Percentiles rank a stretch among this genome's conserved stretches.
These are phyloP conservation scores for Syngnathus acus DNA, from an alignment of 2,797 vertebrate genomes.

Conservation along the genomic window DNA sequence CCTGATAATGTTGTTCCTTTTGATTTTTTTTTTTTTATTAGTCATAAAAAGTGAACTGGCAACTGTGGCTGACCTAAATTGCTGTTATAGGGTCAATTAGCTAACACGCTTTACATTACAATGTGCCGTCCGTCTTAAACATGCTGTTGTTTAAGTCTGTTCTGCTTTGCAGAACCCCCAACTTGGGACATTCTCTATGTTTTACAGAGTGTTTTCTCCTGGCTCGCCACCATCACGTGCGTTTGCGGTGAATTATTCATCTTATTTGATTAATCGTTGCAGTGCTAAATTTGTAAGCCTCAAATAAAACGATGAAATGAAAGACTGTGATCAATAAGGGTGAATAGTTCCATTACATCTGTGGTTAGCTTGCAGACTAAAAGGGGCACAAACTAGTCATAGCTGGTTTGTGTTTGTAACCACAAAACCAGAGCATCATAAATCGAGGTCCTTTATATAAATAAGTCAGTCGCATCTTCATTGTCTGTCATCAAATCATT, in stretches of 20 bases:
- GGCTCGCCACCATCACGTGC: neutral
- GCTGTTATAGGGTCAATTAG: neutral
- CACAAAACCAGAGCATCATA: neutral
- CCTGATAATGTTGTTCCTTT: neutral
- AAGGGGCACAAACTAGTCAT: neutral
- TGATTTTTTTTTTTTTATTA: neutral
- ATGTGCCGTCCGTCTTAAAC: neutral
- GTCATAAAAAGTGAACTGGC: neutral
- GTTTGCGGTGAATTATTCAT: neutral
- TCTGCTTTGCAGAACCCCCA: neutral
- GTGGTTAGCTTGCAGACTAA: neutral
- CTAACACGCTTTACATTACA: too few relatives aligned
- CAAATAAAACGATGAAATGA: neutral
- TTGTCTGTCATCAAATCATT: neutral
- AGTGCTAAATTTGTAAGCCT: neutral
- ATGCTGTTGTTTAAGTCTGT: neutral
- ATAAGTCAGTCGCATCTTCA: neutral
- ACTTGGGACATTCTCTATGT: neutral
- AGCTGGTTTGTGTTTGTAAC: neutral
- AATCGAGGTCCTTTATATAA: neutral
- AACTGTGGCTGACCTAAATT: neutral
- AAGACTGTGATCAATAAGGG: neutral
- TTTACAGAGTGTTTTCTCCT: neutral
- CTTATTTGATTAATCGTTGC: neutral
- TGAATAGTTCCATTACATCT: neutral